Evolutionary conservation across 2,888 invertebrate genomes (phyloP).

Genomic region (Chaitophorus viminalis): DNA sequence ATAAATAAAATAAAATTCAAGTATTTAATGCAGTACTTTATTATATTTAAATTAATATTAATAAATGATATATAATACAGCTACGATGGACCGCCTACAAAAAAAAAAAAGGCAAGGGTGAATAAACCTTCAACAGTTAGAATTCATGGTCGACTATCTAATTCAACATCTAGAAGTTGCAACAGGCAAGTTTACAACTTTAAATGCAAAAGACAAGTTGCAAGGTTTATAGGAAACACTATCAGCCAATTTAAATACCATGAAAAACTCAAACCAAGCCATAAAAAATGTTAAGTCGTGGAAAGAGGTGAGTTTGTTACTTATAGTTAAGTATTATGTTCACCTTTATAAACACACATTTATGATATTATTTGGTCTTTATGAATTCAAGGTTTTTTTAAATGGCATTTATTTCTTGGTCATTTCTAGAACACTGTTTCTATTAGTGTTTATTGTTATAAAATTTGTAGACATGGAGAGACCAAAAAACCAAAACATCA

Average conservation of each 20-base stretch:
- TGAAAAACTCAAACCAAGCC: constrained; percentile 13
- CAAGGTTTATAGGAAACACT: background rate
- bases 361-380: too few species aligned
- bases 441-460: background rate
- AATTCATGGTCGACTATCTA: background rate
- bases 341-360: background rate
- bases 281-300: background rate
- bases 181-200: background rate
- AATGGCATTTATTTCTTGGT: background rate
- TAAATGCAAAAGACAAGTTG: background rate
- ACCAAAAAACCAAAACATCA: constrained; percentile 1
- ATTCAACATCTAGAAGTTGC: constrained; percentile 8
- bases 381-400: background rate
- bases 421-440: background rate
- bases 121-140: too few species aligned
- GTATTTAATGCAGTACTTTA: too few species aligned
- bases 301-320: constrained; percentile 8
- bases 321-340: background rate
- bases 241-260: background rate
- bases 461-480: constrained; percentile 9
- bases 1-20: too few species aligned
- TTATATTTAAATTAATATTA: too few species aligned
- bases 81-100: too few species aligned
- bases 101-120: too few species aligned
- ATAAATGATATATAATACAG: too few species aligned